These are phyloP conservation scores for Equus przewalskii DNA, from an alignment of 2,113 vertebrate species.

Conservation along the genomic window DNA sequence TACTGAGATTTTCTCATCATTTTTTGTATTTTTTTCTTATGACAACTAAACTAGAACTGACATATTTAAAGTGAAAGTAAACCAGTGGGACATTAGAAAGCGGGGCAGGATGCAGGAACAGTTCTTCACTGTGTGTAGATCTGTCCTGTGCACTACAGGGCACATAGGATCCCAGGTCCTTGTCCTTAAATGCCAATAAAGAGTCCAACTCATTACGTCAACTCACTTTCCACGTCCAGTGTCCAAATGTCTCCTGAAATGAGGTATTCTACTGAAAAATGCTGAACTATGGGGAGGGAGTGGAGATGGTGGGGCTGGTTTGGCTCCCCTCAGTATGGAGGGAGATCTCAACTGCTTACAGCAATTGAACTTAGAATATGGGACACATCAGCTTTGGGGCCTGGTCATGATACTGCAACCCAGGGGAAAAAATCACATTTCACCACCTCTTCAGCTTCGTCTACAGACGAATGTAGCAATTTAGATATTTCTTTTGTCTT, in stretches of 20 bases:
- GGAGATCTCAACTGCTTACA: neutral
- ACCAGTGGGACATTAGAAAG: neutral
- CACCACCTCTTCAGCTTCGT: neutral
- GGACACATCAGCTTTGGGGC: neutral
- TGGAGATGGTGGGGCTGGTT: neutral
- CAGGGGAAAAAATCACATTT: neutral
- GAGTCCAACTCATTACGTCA: neutral
- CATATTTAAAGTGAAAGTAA: neutral
- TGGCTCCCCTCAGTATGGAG: neutral
- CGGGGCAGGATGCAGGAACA: neutral
- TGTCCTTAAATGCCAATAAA: neutral
- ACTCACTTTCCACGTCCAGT: neutral
- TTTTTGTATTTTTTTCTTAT: neutral
- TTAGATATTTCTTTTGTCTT: conserved; percentile 10
- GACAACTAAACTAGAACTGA: neutral
- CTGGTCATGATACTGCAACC: neutral
- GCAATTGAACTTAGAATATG: neutral
- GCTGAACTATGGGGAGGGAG: neutral
- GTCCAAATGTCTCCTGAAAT: neutral
- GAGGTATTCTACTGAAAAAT: neutral
- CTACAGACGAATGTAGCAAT: neutral
- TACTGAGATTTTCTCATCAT: neutral
- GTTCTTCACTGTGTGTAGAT: neutral
- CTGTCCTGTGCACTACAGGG: neutral
- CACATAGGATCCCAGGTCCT: neutral